Percentiles rank a stretch among this genome's conserved stretches.
These are phyloP conservation scores for Podocnemis expansa DNA, from an alignment of 2,113 vertebrate genomes.

Conservation along the genomic window DNA sequence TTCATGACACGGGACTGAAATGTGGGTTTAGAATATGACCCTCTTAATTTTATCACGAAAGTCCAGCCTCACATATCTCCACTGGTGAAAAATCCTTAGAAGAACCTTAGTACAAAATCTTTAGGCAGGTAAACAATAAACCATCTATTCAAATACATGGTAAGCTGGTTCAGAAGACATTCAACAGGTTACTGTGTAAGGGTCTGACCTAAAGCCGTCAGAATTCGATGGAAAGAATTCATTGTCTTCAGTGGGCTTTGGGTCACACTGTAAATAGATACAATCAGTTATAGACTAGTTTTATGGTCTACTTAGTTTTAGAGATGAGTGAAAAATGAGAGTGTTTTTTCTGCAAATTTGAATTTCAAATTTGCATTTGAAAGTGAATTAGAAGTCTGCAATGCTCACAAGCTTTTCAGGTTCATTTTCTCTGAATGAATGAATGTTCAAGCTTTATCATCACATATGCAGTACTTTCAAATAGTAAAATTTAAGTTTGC, in stretches of 20 bases:
- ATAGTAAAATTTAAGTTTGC: neutral
- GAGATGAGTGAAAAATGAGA: neutral
- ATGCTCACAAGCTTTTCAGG: neutral
- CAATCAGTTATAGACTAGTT: neutral
- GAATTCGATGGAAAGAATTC: neutral
- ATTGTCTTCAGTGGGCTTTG: neutral
- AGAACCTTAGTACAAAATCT: neutral
- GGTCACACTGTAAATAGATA: neutral
- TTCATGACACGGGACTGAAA: neutral
- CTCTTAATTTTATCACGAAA: neutral
- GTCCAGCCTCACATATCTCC: neutral
- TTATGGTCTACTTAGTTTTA: accelerated
- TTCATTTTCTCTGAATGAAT: neutral
- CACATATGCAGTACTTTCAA: neutral
- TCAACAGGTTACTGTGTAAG: accelerated
- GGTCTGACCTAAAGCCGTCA: neutral
- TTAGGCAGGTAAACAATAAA: neutral
- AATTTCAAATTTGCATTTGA: neutral
- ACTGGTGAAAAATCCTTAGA: neutral
- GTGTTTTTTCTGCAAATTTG: neutral
- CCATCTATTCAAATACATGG: neutral
- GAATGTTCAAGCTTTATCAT: neutral
- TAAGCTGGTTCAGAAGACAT: neutral
- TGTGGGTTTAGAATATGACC: neutral
- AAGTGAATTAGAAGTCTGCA: neutral